Evolutionary conservation across 2,113 vertebrate genomes (phyloP), one percentile per base, ranked within the genome.

Genomic region (Platichthys stellatus): DNA sequence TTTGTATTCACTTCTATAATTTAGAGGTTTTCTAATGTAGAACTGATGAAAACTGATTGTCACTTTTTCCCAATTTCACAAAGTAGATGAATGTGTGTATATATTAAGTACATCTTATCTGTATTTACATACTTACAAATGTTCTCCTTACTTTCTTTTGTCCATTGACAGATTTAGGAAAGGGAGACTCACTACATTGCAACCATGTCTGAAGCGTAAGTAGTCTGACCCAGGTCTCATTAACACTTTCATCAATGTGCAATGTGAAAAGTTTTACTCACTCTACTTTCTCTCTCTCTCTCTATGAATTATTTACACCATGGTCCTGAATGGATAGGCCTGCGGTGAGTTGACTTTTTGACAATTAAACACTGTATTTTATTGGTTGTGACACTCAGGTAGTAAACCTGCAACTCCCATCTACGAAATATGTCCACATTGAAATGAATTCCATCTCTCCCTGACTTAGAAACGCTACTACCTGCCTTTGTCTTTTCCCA

Each of bases 191-290:
- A 79, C 17, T 45, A 5, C 85, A 69, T 62, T 63, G 58, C 74
- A 77, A 86, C n/a, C 80, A 94, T 95, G 93, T 93, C 93, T 84
- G 89, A 93, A 35, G 86, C 75, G 93, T 94, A 86, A 90, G 93
- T 90, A 83, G 35, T 9, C 9, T 2, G 9, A 38, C 1, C 18
- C 11, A 35, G 23, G 1, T 63, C 15, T 61, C 3, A 56, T 66
- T 53, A 43, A 64, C 31, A 31, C 5, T 24, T 54, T 40, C 9
- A 67, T 51, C 20, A 17, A 8, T 63, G 60, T 38, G 20, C 20
- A 17, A 8, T 63, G 60, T 38, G 20, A 40, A 23, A 26, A 31
- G 4, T 35, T 0, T 67, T 76, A 75, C 17, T 53, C 69, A 70
- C 18, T 64, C 23, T 43, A 13, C 21, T n/a, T 78, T 64, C 54